Evolutionary conservation across 1,140 invertebrate genomes (phyloP).

Genomic region (Drosophila bipectinata): DNA sequence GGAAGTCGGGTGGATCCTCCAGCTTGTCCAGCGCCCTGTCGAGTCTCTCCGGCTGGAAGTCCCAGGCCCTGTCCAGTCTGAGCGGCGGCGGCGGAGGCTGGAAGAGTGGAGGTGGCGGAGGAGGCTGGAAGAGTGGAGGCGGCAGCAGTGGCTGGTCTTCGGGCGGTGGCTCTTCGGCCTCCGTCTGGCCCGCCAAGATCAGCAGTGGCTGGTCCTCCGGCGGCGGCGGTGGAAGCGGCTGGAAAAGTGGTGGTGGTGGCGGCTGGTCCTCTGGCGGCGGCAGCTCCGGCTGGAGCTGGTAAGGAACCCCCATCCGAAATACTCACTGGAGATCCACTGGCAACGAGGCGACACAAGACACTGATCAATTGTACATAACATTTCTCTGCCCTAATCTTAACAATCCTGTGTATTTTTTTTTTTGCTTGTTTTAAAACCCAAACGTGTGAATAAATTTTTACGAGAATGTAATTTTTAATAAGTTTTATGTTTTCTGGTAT

Average conservation of each 20-base stretch:
- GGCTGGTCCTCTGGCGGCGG: slow-evolving; percentile 37
- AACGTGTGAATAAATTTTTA: slow-evolving; percentile 44
- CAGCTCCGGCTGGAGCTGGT: slow-evolving; percentile 57
- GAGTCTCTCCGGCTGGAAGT: slow-evolving; percentile 13
- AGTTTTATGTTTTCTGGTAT: no score
- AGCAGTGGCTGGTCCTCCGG: slow-evolving; percentile 45
- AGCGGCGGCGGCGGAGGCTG: slow-evolving; percentile 9
- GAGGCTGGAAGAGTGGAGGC: background rate
- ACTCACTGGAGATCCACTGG: background rate
- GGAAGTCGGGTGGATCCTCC: slow-evolving; percentile 26
- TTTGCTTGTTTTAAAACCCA: background rate
- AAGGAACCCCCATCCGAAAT: background rate
- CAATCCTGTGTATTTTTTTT: slow-evolving; percentile 34
- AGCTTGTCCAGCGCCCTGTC: background rate
- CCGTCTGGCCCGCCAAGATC: background rate
- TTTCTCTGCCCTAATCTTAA: slow-evolving; percentile 32
- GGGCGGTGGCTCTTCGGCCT: background rate
- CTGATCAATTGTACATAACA: slow-evolving; percentile 59
- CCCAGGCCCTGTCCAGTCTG: slow-evolving; percentile 23
- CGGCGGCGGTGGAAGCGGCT: slow-evolving; percentile 27
- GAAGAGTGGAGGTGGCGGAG: slow-evolving; percentile 16
- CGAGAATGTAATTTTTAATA: slow-evolving; percentile 3
- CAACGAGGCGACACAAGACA: slow-evolving; percentile 38
- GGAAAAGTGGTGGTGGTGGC: slow-evolving; percentile 24
- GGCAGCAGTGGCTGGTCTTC: background rate